phyloP scores from a whole-genome alignment of 2,797 vertebrate species.

The Oryzias dopingdopingensis region DNA sequence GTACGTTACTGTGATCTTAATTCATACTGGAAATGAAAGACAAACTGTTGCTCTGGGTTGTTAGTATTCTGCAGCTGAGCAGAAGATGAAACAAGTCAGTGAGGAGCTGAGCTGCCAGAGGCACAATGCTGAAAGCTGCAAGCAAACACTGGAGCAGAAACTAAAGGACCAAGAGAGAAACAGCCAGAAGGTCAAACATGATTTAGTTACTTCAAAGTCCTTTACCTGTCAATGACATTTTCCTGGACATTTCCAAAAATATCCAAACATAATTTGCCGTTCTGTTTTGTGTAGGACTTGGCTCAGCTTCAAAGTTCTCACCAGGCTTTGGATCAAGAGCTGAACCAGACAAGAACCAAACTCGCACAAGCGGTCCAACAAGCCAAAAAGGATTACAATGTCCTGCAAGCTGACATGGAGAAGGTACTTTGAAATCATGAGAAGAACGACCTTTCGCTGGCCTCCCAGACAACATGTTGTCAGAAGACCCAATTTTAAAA shows the following conservation, averaged over 20 bases:
- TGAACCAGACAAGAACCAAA: constrained; percentile 79
- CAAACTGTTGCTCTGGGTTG: constrained; percentile 4
- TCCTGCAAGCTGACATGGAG: constrained; percentile 82
- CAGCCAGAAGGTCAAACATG: constrained; percentile 82
- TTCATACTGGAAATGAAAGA: not conserved
- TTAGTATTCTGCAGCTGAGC: constrained; percentile 81
- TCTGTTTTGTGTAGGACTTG: constrained; percentile 76
- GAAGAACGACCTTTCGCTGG: not conserved
- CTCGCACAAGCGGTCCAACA: constrained; percentile 87
- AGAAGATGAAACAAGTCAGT: constrained; percentile 86
- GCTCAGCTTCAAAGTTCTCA: constrained; percentile 80
- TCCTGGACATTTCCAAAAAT: too few relatives aligned
- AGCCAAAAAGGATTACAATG: constrained; percentile 79
- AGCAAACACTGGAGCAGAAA: constrained; percentile 84
- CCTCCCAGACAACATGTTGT: too few relatives aligned
- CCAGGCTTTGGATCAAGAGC: constrained; percentile 82
- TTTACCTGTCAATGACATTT: too few relatives aligned
- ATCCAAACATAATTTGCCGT: not conserved
- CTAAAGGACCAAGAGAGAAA: constrained; percentile 87
- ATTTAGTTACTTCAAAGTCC: too few relatives aligned
- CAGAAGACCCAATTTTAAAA: too few relatives aligned
- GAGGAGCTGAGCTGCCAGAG: constrained; percentile 90
- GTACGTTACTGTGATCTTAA: not conserved
- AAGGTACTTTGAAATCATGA: constrained; percentile 72
- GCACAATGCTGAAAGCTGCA: constrained; percentile 88